Conservation (phyloP, 2,888 invertebrate species). For the Euplexia lucipara region DNA sequence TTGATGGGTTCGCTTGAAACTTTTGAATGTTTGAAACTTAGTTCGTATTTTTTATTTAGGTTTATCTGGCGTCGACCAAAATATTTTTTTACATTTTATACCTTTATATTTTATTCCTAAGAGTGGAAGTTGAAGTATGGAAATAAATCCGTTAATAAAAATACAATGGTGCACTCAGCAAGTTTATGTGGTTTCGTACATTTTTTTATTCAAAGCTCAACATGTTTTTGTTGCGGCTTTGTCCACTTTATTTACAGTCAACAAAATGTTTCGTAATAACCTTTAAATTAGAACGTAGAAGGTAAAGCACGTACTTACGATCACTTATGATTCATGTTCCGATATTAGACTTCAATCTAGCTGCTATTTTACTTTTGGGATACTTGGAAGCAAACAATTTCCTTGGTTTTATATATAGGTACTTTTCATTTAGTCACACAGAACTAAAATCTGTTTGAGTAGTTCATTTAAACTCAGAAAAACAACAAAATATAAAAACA, state of each 20-base stretch:
- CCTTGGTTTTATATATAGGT: neutral
- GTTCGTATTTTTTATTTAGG: conserved; percentile 27
- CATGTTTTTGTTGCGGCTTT: conserved; percentile 45
- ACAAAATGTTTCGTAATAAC: conserved; percentile 32
- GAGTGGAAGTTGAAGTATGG: conserved; percentile 17
- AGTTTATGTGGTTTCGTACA: conserved; percentile 53
- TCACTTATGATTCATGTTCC: conserved; percentile 16
- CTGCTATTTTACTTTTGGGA: conserved; percentile 11
- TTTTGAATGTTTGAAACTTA: conserved; percentile 35
- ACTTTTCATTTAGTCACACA: neutral
- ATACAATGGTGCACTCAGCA: conserved; percentile 39
- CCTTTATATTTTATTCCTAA: conserved; percentile 46
- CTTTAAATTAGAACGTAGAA: conserved; percentile 20
- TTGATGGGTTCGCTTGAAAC: conserved; percentile 36
- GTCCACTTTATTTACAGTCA: conserved; percentile 36
- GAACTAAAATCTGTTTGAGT: conserved; percentile 13
- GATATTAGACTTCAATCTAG: conserved; percentile 1
- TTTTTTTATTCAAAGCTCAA: conserved; percentile 47
- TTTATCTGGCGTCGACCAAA: conserved; percentile 9
- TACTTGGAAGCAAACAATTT: neutral
- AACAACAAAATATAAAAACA: conserved; percentile 9
- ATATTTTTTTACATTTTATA: conserved; percentile 17
- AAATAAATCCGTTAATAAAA: conserved; percentile 50
- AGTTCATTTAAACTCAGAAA: conserved; percentile 4
- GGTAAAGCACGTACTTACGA: conserved; percentile 9